A percentile compares a stretch with the other conserved stretches of the same genome.
Conservation (phyloP, 2,113 vertebrate genomes). For the Hippolais icterina region DNA sequence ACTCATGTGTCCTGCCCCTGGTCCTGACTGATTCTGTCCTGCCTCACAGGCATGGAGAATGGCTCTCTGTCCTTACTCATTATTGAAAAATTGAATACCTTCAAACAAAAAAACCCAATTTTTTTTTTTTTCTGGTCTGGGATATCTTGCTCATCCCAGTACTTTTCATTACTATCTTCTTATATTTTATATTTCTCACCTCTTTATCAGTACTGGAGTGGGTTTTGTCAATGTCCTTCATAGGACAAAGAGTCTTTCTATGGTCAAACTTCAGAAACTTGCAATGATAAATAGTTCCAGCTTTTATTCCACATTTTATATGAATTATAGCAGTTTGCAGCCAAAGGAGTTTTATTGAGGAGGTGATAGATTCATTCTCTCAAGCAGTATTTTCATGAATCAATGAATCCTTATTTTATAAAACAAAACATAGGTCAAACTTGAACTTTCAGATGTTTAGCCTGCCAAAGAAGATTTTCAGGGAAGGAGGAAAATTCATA, state of each 20-base stretch:
- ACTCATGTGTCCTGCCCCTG: rapidly evolving
- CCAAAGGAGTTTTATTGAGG: neutral
- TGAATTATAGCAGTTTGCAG: neutral
- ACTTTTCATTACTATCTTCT: neutral
- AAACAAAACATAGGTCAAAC: neutral
- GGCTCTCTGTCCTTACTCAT: neutral
- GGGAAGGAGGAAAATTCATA: neutral
- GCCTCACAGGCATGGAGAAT: neutral
- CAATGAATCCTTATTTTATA: neutral
- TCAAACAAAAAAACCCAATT: neutral
- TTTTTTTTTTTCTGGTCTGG: neutral
- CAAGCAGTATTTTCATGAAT: neutral
- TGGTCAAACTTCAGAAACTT: neutral
- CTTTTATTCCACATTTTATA: neutral
- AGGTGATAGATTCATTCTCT: neutral
- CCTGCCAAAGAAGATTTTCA: neutral
- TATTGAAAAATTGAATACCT: neutral
- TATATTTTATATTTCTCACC: neutral
- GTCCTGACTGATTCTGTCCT: neutral
- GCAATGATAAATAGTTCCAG: neutral
- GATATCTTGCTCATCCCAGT: neutral
- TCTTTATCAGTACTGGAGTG: neutral
- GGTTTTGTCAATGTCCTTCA: neutral
- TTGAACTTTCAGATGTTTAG: neutral
- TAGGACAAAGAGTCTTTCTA: neutral